phyloP scores from a whole-genome alignment of 2,113 vertebrate genomes.

The Eptesicus fuscus region DNA sequence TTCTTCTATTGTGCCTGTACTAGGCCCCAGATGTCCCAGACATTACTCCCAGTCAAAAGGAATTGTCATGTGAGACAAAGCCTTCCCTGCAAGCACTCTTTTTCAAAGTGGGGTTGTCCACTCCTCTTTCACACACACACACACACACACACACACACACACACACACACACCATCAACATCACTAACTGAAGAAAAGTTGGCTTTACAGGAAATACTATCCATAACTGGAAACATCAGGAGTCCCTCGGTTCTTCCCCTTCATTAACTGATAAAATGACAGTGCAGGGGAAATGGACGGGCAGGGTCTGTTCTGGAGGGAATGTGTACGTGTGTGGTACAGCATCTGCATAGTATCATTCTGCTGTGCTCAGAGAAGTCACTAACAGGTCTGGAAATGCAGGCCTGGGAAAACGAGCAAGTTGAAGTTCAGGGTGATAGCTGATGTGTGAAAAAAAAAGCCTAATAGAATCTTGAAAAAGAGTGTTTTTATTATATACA shows the following conservation, averaged over 20 bases:
- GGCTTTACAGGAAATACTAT: constrained; percentile 27
- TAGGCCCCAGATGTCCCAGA: too few relatives aligned
- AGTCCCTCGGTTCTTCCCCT: background rate
- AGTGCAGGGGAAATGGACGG: background rate
- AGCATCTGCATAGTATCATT: constrained; percentile 47
- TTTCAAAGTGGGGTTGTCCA: background rate
- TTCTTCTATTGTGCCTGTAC: background rate
- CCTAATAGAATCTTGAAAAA: background rate
- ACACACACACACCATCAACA: background rate
- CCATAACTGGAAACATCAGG: background rate
- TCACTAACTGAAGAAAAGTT: background rate
- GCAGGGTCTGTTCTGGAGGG: background rate
- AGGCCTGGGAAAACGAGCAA: constrained; percentile 35
- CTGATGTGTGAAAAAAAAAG: background rate
- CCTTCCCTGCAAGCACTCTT: background rate
- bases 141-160: background rate
- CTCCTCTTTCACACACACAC: background rate
- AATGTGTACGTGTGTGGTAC: background rate
- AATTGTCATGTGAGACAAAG: background rate
- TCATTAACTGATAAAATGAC: constrained; percentile 58
- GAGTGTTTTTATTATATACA: background rate
- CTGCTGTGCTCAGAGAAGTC: background rate
- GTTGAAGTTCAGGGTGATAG: constrained; percentile 47
- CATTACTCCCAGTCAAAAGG: background rate
- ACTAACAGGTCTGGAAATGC: constrained; percentile 44